Base-by-base conservation (phyloP, 2,113 vertebrate species). In the Platichthys flesus region DNA sequence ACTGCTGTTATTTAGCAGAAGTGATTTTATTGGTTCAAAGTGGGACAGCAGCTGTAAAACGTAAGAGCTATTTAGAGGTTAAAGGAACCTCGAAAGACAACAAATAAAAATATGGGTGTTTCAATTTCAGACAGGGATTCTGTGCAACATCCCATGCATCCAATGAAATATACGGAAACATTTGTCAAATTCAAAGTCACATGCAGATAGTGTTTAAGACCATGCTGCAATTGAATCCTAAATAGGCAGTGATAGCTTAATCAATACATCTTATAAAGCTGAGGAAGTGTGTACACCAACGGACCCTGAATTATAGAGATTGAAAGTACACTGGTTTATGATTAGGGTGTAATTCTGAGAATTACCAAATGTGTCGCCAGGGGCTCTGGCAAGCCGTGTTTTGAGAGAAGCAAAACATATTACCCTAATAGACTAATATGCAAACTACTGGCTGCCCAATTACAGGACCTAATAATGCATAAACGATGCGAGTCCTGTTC, bases 371-470 rank as follows among this genome's bases (percentile, higher is more conserved):
- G 85, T 90, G 89, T 95, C 96, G 95, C 95, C 95, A 93, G 91
- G 95, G 93, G 94, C 95, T 96, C 94, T 90, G 94, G 95, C 75
- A 94, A 94, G 93, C 95, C 96, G 97, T 98, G 97, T 97, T 94
- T 89, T 76, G 93, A 95, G 94, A 95, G 94, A 94, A 94, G 96
- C 94, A 97, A 96, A 97, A 97, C 96, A 97, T 96, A 98, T 99
- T 99, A 98, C 94, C 95, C 95, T 99, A 98, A 99, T 98, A 95
- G 96, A 96, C 96, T 97, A 96, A 98, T 98, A 99, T 98, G 97
- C 97, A 98, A 98, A 98, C 96, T 97, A 97, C 94, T 95, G 96
- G 95, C 95, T 94, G 90, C 96, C 97, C 97, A 99, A 99, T 99
- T 98, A 98, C 91, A 93, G 93, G 93, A 94, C 95, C 96, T 99